Conservation (phyloP, 2,113 vertebrate genomes). For the Paracanthobrama guichenoti region DNA sequence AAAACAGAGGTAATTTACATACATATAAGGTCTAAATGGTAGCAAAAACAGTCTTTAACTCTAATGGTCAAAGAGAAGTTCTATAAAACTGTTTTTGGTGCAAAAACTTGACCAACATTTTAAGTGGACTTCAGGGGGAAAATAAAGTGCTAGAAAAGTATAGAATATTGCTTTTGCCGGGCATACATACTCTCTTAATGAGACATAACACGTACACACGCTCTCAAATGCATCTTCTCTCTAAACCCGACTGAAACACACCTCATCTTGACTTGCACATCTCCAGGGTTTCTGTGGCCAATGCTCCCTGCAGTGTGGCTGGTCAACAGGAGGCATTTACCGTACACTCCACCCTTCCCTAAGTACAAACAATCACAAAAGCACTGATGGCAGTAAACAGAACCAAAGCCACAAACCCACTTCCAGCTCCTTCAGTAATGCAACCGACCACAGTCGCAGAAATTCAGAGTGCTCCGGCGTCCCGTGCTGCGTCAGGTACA, state of each 20-base stretch:
- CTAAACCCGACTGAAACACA: constrained; percentile 48
- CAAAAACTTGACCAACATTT: not conserved
- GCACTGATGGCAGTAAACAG: constrained; percentile 73
- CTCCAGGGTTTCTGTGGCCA: constrained; percentile 72
- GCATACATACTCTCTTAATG: not conserved
- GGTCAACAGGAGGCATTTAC: constrained; percentile 74
- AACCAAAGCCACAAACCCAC: constrained; percentile 78
- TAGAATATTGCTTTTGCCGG: not conserved
- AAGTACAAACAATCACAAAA: constrained; percentile 70
- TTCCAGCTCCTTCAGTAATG: constrained; percentile 75
- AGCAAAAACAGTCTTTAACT: not conserved
- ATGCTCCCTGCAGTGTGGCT: constrained; percentile 67
- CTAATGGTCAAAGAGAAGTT: not conserved
- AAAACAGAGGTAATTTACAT: not conserved
- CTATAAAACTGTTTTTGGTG: not conserved
- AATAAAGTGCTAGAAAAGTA: not conserved
- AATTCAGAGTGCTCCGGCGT: constrained; percentile 66
- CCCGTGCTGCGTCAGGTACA: constrained; percentile 63
- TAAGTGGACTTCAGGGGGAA: not conserved
- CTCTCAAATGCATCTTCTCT: constrained; percentile 48
- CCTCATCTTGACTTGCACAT: constrained; percentile 65
- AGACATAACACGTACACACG: not conserved
- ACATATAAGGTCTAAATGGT: not conserved
- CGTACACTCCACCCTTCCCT: constrained; percentile 64
- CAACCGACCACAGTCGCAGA: constrained; percentile 73